Evolutionary conservation across 37 sponge, comb jelly and placozoan species (phyloP), one percentile per base, ranked within the genome.

Genomic region (Halisarca cf. caerulea): DNA sequence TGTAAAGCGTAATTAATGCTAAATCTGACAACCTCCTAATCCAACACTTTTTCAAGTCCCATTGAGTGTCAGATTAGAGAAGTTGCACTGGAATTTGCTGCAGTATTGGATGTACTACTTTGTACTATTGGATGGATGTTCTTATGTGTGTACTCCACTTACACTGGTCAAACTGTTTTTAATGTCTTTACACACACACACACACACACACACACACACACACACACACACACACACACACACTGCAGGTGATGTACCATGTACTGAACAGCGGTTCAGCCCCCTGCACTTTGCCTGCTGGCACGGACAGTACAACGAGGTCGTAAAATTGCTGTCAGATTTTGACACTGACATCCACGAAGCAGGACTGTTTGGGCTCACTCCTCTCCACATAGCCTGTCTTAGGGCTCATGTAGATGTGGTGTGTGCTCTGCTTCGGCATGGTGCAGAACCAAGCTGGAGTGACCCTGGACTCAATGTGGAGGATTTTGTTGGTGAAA

Each of bases 391-490:
- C 43, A 74, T 74, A 20, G 77, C 77, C 42, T 32, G 42, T 14
- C 6, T 74, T 21, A 37, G 45, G 77, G 77, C 44, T 23, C 45
- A 74, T 37, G 25, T n/a, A 20, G 20, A 41, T n/a, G 42, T 74
- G 39, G 45, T 74, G 39, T 21, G 41, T n/a, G 42, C 6, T n/a
- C 77, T 74, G 44, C 42, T 74, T 11, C 42, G 41, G 24, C 45
- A 74, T 24, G 77, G 77, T 44, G 77, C 45, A 41, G 77, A 74
- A 37, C 77, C 45, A 7, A 24, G n/a, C 32, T 43, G 42, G 45
- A 74, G 77, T 74, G 77, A 74, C 24, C 77, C 77, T 41, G 77
- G 77, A 36, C 77, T 74, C 6, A 74, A 74, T 41, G 77, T 74
- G 0, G 42, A 44, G 44, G 77, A 74, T 23, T 74, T 74, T 74